Conservation (phyloP, 2,888 invertebrate species). For the Steromphala cineraria region DNA sequence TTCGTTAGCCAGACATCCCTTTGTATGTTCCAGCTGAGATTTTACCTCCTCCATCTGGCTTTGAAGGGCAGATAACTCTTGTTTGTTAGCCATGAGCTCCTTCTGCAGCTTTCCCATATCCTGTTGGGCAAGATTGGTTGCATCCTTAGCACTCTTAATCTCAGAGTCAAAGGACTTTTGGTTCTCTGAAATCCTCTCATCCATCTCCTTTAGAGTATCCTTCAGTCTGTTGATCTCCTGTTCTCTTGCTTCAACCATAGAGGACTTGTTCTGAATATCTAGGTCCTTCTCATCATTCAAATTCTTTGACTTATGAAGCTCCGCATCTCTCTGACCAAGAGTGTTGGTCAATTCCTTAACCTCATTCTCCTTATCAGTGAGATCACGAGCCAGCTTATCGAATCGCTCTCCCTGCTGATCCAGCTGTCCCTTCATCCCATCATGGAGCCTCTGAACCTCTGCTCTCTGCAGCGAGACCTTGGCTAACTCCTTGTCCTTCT, state of each 20-base stretch:
- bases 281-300: slow-evolving; percentile 14
- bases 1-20: neutral
- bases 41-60: neutral
- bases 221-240: slow-evolving; percentile 40
- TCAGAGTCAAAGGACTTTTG: neutral
- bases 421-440: slow-evolving; percentile 1
- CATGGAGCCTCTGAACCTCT: neutral
- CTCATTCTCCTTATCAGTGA: slow-evolving; percentile 28
- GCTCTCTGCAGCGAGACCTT: neutral
- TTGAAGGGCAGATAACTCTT: neutral
- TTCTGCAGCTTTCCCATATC: slow-evolving; percentile 46
- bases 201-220: slow-evolving; percentile 46
- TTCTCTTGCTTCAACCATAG: slow-evolving; percentile 25
- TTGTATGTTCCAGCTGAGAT: neutral
- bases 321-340: neutral
- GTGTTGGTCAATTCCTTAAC: neutral
- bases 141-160: slow-evolving; percentile 5
- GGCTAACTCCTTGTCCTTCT: slow-evolving; percentile 4
- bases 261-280: slow-evolving; percentile 16
- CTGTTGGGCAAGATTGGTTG: slow-evolving; percentile 8
- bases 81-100: slow-evolving; percentile 32
- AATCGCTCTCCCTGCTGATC: slow-evolving; percentile 1
- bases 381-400: slow-evolving; percentile 18
- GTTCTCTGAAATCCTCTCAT: slow-evolving; percentile 27
- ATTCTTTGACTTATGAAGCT: slow-evolving; percentile 9